These are phyloP conservation scores for Pseudococcus longispinus DNA, from an alignment of 2,888 invertebrate species.

Conservation along the genomic window DNA sequence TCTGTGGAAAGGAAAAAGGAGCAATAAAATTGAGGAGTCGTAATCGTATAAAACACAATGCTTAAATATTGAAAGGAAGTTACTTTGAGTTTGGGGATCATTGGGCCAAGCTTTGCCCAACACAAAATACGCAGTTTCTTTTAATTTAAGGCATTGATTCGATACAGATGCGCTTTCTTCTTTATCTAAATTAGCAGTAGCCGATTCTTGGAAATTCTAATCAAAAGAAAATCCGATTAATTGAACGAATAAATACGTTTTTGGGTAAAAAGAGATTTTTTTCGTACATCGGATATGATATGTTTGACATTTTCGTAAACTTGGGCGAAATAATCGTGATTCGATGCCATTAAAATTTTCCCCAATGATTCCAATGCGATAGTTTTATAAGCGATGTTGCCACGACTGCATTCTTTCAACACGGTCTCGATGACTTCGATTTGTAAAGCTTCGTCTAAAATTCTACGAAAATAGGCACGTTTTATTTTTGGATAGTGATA, in stretches of 20 bases:
- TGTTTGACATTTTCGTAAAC: slow-evolving; percentile 48
- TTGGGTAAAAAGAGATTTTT: neutral
- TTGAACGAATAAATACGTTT: neutral
- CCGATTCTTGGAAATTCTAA: slow-evolving; percentile 6
- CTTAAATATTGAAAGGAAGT: neutral
- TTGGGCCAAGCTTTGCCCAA: slow-evolving; percentile 50
- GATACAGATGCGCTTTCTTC: slow-evolving; percentile 39
- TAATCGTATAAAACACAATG: no score
- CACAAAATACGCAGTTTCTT: slow-evolving; percentile 48
- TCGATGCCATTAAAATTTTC: slow-evolving; percentile 42
- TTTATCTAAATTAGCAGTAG: slow-evolving; percentile 25
- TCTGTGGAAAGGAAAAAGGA: neutral
- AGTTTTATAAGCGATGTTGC: slow-evolving; percentile 40
- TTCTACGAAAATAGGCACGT: neutral
- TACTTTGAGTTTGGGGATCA: slow-evolving; percentile 46
- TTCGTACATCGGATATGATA: slow-evolving; percentile 32
- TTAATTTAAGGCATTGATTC: slow-evolving; percentile 47
- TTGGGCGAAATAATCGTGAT: slow-evolving; percentile 44
- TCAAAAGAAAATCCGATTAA: neutral
- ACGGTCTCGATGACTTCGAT: slow-evolving; percentile 47
- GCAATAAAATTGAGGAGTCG: neutral
- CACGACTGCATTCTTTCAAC: slow-evolving; percentile 38
- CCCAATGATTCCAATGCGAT: slow-evolving; percentile 48
- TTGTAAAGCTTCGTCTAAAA: slow-evolving; percentile 47
- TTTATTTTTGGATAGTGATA: neutral